These are phyloP conservation scores for Lycocerus yunnanus DNA, from an alignment of 2,888 invertebrate species.

Conservation along the genomic window DNA sequence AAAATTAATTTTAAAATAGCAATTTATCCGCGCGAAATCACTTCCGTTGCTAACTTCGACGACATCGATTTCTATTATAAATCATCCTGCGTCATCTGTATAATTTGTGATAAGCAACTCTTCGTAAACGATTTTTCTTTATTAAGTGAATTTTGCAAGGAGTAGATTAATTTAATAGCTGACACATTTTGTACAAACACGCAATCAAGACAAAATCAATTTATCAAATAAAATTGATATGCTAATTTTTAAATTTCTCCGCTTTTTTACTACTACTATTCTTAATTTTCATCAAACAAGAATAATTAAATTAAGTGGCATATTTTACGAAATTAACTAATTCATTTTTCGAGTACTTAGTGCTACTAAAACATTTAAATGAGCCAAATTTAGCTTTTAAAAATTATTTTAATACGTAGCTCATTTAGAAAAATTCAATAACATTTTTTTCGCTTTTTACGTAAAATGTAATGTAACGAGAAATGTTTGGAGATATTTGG, in stretches of 20 bases:
- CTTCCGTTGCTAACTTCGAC: not conserved
- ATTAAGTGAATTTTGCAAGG: slow-evolving; percentile 14
- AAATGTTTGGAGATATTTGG: not conserved
- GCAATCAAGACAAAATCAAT: slow-evolving; percentile 15
- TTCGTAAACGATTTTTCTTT: slow-evolving; percentile 17
- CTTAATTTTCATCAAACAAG: slow-evolving; percentile 6
- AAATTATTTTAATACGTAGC: not conserved
- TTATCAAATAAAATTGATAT: slow-evolving; percentile 17
- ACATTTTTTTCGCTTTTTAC: not conserved
- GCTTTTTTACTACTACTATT: slow-evolving; percentile 9
- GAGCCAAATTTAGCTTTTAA: not conserved
- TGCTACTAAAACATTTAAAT: not conserved
- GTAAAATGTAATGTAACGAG: not conserved
- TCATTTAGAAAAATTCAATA: not conserved
- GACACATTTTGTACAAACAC: slow-evolving; percentile 14
- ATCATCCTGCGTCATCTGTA: slow-evolving; percentile 16
- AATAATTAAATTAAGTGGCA: slow-evolving; percentile 13
- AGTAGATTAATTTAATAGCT: slow-evolving; percentile 19
- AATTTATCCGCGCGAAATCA: not conserved
- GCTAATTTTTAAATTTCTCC: slow-evolving; percentile 15
- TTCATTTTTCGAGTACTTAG: not conserved
- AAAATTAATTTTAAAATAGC: not conserved
- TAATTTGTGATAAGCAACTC: slow-evolving; percentile 19
- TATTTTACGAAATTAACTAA: slow-evolving; percentile 9
- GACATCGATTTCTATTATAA: slow-evolving; percentile 10